A percentile compares a stretch with the other conserved stretches of the same genome.
These are phyloP conservation scores for Dryas iulia DNA, from an alignment of 1,140 invertebrate species.

Conservation along the genomic window DNA sequence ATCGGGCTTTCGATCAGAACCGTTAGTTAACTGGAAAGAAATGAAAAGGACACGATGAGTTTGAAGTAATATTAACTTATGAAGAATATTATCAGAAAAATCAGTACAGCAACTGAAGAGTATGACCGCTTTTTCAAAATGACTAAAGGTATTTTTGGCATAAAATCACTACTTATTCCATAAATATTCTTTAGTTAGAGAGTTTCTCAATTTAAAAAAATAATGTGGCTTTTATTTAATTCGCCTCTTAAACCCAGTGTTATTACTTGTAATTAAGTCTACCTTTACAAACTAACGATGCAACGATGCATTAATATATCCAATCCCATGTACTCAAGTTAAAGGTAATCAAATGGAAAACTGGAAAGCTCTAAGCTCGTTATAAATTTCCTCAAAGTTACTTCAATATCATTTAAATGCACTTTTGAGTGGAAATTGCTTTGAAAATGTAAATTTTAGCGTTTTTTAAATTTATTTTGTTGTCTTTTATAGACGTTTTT, in stretches of 20 bases:
- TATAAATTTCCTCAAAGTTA: background rate
- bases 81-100: too few relatives aligned
- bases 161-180: too few relatives aligned
- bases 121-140: too few relatives aligned
- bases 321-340: background rate
- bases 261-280: background rate
- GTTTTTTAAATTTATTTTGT: too few relatives aligned
- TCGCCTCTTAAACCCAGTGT: background rate
- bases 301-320: background rate
- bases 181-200: too few relatives aligned
- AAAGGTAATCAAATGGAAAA: constrained; percentile 1
- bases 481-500: too few relatives aligned
- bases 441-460: background rate
- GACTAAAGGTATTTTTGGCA: too few relatives aligned
- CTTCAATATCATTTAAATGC: background rate
- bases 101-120: too few relatives aligned
- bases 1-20: background rate
- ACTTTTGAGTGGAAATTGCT: background rate
- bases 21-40: background rate
- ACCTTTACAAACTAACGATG: background rate
- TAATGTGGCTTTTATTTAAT: background rate
- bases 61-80: background rate
- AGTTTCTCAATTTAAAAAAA: too few relatives aligned
- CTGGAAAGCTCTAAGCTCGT: background rate
- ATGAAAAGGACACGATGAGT: background rate